A percentile compares a stretch with the other conserved stretches of the same genome.
Conservation (phyloP, 1,140 invertebrate species). For the Galendromus occidentalis region DNA sequence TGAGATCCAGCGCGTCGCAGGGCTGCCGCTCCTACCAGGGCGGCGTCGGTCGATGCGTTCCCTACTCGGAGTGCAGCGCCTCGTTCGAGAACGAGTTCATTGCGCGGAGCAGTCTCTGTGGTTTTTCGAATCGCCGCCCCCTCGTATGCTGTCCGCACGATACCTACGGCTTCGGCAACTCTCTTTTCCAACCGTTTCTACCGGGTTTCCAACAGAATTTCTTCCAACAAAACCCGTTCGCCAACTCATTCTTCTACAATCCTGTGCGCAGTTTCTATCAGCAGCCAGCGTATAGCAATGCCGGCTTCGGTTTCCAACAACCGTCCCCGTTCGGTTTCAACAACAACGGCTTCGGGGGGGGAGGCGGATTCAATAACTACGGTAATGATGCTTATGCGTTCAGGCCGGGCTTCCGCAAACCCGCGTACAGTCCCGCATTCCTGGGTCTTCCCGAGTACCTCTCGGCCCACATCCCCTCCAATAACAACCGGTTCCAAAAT, state of each 20-base stretch:
- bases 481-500: background rate
- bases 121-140: background rate
- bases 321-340: background rate
- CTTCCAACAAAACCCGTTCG: slow-evolving; percentile 7
- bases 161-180: background rate
- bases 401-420: background rate
- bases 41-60: background rate
- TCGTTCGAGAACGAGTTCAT: background rate
- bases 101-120: slow-evolving; percentile 2
- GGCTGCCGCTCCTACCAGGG: background rate
- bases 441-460: background rate
- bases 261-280: background rate
- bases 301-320: background rate
- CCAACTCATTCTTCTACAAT: slow-evolving; percentile 3
- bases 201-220: background rate
- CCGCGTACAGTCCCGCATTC: background rate
- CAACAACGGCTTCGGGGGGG: background rate
- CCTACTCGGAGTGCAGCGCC: background rate
- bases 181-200: background rate
- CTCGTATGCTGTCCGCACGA: slow-evolving; percentile 3
- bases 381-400: slow-evolving; percentile 10
- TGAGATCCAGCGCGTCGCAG: background rate
- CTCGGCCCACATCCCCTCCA: background rate
- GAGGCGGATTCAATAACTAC: background rate
- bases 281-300: background rate